Percentiles rank a stretch among this genome's conserved stretches.
These are phyloP conservation scores for Burhinus bistriatus DNA, from an alignment of 2,113 vertebrate genomes.

Conservation along the genomic window DNA sequence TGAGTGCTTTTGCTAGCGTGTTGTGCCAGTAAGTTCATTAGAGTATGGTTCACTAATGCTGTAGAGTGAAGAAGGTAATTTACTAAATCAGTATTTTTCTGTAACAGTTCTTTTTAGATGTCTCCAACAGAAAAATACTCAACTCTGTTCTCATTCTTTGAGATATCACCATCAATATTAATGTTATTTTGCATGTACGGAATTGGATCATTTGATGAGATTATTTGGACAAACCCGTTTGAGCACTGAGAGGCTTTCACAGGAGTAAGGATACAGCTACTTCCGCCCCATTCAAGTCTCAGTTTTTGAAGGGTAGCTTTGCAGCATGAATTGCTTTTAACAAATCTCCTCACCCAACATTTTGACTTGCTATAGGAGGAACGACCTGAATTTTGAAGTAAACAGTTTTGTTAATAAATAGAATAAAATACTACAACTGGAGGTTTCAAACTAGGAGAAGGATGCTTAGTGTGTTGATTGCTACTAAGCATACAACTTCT, in stretches of 20 bases:
- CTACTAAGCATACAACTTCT: background rate
- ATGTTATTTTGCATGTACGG: background rate
- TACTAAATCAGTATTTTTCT: background rate
- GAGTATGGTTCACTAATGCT: background rate
- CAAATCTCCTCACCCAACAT: background rate
- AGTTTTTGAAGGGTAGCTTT: background rate
- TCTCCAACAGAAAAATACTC: background rate
- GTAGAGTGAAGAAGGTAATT: background rate
- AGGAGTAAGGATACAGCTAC: background rate
- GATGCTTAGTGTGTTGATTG: background rate
- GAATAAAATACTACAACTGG: background rate
- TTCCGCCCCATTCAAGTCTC: background rate
- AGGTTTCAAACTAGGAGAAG: background rate
- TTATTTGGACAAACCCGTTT: background rate
- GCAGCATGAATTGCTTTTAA: background rate
- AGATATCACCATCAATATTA: background rate
- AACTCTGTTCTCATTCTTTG: background rate
- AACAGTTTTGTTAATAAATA: background rate
- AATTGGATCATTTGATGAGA: background rate
- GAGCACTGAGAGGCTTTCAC: background rate
- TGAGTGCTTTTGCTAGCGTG: background rate
- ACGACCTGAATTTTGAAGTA: background rate
- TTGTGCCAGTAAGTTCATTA: background rate
- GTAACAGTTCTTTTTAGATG: background rate
- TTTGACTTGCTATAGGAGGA: background rate